Base-by-base conservation (phyloP, 2,797 vertebrate species). In the Tachyglossus aculeatus region DNA sequence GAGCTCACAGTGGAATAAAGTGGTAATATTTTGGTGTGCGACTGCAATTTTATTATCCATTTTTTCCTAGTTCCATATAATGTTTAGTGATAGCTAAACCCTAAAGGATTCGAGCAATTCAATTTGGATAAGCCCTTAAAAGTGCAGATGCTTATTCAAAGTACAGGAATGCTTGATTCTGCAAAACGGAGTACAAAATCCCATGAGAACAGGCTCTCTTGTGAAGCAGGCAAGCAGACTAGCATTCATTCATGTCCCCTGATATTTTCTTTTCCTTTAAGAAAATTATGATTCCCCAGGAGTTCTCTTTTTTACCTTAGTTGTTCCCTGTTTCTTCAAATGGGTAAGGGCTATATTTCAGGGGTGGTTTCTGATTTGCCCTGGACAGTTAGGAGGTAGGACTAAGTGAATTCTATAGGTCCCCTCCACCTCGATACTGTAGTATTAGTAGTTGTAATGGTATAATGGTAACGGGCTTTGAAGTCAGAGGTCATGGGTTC, bases 101-200 rank as follows among this genome's bases (percentile, higher is more conserved):
- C 45, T 77, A 57, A 75, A 74, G 77, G 21, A 53, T 22, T 71
- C 22, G 37, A 44, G 65, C 55, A 85, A 73, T 81, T 85, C 78
- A 63, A 52, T 65, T 73, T 75, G 59, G 73, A 85, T 63, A 81
- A 61, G 64, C 36, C 52, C 62, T 77, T 72, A 79, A 70, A 75
- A 65, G 52, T 61, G 74, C 67, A 75, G 45, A 51, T 55, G 55
- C 67, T 81, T 77, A 71, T 53, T 75, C 62, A 65, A 76, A 87
- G 76, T 74, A 73, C 39, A 58, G 16, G n/a, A 79, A 24, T 52
- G 31, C 44, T 73, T 67, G 48, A 63, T 61, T 65, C 53, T 63
- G 38, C 7, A 64, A 73, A 83, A 73, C 0, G 8, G 77, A 81
- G 52, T 53, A 68, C 59, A 74, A 68, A 66, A 63, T 79, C 61